Evolutionary conservation across 1,140 invertebrate genomes (phyloP).

Genomic region (Drosophila pectinifera): DNA sequence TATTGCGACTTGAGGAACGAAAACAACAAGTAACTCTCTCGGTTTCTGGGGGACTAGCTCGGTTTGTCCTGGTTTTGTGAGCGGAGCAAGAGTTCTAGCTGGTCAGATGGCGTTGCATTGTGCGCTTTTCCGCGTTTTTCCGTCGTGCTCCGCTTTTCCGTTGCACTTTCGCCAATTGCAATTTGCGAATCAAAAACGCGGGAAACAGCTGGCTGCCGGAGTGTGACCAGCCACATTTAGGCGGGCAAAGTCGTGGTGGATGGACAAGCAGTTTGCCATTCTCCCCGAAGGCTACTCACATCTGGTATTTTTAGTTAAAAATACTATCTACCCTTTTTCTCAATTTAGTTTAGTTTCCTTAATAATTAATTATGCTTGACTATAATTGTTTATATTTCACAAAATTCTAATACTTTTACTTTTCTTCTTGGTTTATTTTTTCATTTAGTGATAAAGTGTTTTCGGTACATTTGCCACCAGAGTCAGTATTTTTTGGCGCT

Average conservation of each 20-base stretch:
- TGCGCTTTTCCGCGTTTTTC: conserved; percentile 4
- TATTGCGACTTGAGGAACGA: background rate
- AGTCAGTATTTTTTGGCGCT: background rate
- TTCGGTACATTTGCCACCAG: too few species aligned
- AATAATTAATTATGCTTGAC: too few species aligned
- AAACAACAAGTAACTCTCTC: conserved; percentile 18
- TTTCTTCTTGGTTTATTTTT: background rate
- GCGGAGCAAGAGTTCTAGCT: conserved; percentile 7
- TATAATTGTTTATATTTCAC: background rate
- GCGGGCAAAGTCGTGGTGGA: background rate
- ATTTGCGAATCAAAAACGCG: conserved; percentile 59
- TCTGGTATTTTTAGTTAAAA: too few species aligned
- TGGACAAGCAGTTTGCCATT: background rate
- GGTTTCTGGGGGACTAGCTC: too few species aligned
- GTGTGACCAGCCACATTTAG: conserved; percentile 1
- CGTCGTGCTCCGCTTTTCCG: background rate
- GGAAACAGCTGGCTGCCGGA: conserved; percentile 49
- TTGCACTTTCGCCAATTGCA: conserved; percentile 31
- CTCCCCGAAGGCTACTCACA: too few species aligned
- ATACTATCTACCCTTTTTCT: too few species aligned
- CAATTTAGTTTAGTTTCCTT: too few species aligned
- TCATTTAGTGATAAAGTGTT: background rate
- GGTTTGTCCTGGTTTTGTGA: background rate
- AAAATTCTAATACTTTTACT: background rate
- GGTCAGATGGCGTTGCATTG: conserved; percentile 17